Conservation (phyloP, 2,113 vertebrate genomes). For the Etheostoma cragini region DNA sequence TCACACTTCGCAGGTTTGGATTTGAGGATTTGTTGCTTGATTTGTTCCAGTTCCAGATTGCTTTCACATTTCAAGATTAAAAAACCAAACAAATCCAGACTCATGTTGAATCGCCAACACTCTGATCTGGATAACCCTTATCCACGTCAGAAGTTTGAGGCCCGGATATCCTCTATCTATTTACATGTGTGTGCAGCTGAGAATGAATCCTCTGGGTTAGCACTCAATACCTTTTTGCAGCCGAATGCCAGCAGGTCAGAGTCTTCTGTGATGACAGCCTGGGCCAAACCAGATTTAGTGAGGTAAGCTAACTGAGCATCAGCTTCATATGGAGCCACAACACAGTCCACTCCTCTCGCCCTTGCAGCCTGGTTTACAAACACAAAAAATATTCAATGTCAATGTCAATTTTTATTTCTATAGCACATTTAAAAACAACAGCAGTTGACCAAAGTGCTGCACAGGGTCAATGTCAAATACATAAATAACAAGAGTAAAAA, state of each 20-base stretch:
- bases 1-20: not conserved
- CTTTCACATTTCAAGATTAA: not conserved
- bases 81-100: not conserved
- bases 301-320: conserved; percentile 96
- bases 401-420: no score
- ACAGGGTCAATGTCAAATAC: no score
- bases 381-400: not conserved
- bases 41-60: not conserved
- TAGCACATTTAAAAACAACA: no score
- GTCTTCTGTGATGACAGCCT: conserved; percentile 96
- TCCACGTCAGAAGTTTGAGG: not conserved
- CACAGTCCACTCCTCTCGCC: conserved; percentile 89
- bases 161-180: not conserved
- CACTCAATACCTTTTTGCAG: conserved; percentile 90
- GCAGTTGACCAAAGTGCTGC: no score
- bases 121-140: not conserved
- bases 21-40: not conserved
- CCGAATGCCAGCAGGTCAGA: conserved; percentile 97
- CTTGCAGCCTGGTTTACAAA: conserved; percentile 86
- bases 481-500: no score
- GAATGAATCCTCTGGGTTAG: no score
- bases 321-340: conserved; percentile 98
- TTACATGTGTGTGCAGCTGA: not conserved
- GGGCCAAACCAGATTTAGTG: conserved; percentile 91
- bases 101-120: not conserved